Evolutionary conservation across 2,888 invertebrate species (phyloP).

Genomic region (Morpho deidamia): DNA sequence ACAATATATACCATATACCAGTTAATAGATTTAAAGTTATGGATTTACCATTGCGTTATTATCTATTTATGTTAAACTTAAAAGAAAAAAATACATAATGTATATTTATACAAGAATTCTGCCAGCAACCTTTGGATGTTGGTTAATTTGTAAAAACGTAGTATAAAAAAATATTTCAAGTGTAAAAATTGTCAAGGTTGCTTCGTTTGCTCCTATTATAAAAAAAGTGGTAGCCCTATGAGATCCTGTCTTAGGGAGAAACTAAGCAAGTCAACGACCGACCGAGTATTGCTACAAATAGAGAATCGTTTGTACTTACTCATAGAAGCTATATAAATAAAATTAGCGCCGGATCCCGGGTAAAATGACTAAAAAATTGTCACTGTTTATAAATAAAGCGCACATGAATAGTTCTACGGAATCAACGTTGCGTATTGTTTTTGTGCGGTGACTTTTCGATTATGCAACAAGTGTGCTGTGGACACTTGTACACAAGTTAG

Average conservation of each 20-base stretch:
- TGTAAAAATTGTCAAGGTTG: too few relatives aligned
- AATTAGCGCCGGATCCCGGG: conserved; percentile 32
- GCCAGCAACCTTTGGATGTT: too few relatives aligned
- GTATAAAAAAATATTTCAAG: too few relatives aligned
- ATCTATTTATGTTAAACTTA: too few relatives aligned
- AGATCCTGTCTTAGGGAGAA: conserved; percentile 18
- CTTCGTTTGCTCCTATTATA: too few relatives aligned
- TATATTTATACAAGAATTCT: too few relatives aligned
- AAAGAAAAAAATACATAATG: too few relatives aligned
- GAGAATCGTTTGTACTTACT: conserved; percentile 28
- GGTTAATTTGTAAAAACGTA: too few relatives aligned
- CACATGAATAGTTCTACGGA: conserved; percentile 22
- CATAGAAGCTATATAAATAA: conserved; percentile 30
- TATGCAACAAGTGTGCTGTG: conserved; percentile 11
- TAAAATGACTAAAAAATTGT: conserved; percentile 28
- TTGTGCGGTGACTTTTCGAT: conserved; percentile 21
- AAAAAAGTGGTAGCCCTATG: conserved; percentile 1
- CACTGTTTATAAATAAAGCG: conserved; percentile 30
- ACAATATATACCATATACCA: too few relatives aligned
- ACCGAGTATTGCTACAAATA: conserved; percentile 28
- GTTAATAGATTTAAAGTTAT: too few relatives aligned
- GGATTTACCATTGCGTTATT: too few relatives aligned
- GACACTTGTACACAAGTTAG: too few relatives aligned
- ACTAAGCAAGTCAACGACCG: conserved; percentile 26
- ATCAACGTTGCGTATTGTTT: conserved; percentile 16